Evolutionary conservation across 2,888 invertebrate species (phyloP).

Genomic region (Pollenia angustigena): DNA sequence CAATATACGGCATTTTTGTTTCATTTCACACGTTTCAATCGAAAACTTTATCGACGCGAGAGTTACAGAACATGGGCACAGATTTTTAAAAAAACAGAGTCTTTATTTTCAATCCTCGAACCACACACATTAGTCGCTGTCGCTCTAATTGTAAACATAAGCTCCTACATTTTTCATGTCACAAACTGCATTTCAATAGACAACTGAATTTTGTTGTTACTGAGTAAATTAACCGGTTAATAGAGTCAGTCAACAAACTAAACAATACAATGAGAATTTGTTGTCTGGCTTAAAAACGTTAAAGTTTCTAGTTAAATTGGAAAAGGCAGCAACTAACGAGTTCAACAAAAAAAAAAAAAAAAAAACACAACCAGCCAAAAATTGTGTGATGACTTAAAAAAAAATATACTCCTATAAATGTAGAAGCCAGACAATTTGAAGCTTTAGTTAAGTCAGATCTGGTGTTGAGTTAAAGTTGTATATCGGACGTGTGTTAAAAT

Average conservation of each 20-base stretch:
- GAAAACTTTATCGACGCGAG: too few species aligned
- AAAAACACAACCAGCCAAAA: background rate
- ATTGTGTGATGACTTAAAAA: background rate
- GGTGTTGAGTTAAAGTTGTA: slow-evolving; percentile 59
- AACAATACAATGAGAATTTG: background rate
- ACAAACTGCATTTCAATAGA: background rate
- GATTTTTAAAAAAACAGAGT: too few species aligned
- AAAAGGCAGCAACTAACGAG: background rate
- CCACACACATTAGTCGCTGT: background rate
- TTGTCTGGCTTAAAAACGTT: slow-evolving; percentile 28
- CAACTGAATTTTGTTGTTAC: slow-evolving; percentile 38
- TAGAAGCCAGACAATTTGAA: slow-evolving; percentile 22
- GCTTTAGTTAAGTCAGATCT: slow-evolving; percentile 67
- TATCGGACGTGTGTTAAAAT: slow-evolving; percentile 27
- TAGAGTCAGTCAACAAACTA: background rate
- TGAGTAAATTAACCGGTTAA: slow-evolving; percentile 27
- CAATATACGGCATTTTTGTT: too few species aligned
- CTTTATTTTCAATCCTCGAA: too few species aligned
- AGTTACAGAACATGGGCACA: too few species aligned
- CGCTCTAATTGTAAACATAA: slow-evolving; percentile 3
- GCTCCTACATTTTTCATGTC: background rate
- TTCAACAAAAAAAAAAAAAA: background rate
- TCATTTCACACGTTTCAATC: too few species aligned
- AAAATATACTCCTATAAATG: slow-evolving; percentile 56
- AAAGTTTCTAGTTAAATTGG: background rate